These are phyloP conservation scores for Plodia interpunctella DNA, from an alignment of 1,140 invertebrate species.

Conservation along the genomic window DNA sequence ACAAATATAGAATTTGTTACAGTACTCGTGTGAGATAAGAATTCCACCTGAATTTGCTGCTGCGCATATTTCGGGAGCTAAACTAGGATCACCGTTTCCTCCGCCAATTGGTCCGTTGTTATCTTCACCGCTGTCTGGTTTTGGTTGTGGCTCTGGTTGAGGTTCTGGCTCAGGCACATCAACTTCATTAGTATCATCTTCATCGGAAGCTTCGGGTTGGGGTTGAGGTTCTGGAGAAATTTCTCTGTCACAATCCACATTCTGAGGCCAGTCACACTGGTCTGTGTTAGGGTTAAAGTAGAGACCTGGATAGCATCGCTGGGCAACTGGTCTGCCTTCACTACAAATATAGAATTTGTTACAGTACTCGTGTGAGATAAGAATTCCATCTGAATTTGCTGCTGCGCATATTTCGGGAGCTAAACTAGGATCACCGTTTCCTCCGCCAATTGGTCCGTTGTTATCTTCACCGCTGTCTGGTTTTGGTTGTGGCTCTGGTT, in stretches of 20 bases:
- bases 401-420: constrained; percentile 29
- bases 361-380: constrained; percentile 44
- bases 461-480: constrained; percentile 9
- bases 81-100: constrained; percentile 13
- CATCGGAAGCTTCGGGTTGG: constrained; percentile 13
- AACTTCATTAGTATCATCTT: constrained; percentile 7
- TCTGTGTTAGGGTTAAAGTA: constrained; percentile 30
- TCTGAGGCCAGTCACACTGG: constrained; percentile 58
- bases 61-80: constrained; percentile 35
- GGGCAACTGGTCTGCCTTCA: constrained; percentile 21
- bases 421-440: constrained; percentile 14
- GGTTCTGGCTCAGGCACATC: not conserved
- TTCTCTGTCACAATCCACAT: constrained; percentile 60
- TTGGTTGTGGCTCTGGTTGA: not conserved
- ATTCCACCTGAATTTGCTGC: constrained; percentile 25
- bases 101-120: constrained; percentile 8
- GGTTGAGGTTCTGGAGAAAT: constrained; percentile 5
- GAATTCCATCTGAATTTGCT: constrained; percentile 25
- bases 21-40: constrained; percentile 42
- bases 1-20: constrained; percentile 45
- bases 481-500: not conserved
- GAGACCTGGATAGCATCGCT: constrained; percentile 21
- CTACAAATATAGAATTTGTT: constrained; percentile 42
- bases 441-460: not conserved
- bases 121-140: constrained; percentile 12